Conservation (phyloP, 2,797 vertebrate genomes). For the Alauda arvensis region DNA sequence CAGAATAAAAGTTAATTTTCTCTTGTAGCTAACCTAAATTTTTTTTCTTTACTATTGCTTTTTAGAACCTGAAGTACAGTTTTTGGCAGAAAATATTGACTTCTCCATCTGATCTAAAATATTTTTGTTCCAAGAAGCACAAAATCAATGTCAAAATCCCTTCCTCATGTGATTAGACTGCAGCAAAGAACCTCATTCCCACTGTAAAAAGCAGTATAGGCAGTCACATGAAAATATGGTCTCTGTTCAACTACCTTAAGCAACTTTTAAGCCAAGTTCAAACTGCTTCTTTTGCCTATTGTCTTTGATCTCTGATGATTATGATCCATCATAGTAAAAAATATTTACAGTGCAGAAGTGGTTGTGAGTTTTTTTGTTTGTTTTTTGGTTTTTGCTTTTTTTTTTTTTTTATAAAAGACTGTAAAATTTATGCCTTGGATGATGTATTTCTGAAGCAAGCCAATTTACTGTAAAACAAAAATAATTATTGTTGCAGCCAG, state of each 20-base stretch:
- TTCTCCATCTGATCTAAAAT: background rate
- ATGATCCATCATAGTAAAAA: background rate
- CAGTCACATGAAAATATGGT: background rate
- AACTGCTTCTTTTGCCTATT: background rate
- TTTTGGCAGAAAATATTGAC: background rate
- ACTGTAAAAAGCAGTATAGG: background rate
- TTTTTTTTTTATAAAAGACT: background rate
- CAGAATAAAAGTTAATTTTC: background rate
- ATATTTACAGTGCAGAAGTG: background rate
- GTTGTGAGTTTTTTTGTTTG: fast-evolving
- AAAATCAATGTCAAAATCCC: background rate
- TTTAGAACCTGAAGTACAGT: background rate
- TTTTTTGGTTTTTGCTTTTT: too few species aligned
- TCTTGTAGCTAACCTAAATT: background rate
- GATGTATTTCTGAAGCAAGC: background rate
- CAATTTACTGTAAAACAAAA: background rate
- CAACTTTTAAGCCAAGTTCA: background rate
- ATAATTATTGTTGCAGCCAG: background rate
- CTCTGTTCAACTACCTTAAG: background rate
- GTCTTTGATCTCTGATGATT: background rate
- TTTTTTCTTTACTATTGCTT: background rate
- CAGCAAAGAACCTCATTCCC: background rate
- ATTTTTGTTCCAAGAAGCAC: background rate
- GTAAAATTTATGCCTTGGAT: background rate
- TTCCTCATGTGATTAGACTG: background rate